Conservation (phyloP, 2,797 vertebrate species). For the Pantherophis alleghaniensis region DNA sequence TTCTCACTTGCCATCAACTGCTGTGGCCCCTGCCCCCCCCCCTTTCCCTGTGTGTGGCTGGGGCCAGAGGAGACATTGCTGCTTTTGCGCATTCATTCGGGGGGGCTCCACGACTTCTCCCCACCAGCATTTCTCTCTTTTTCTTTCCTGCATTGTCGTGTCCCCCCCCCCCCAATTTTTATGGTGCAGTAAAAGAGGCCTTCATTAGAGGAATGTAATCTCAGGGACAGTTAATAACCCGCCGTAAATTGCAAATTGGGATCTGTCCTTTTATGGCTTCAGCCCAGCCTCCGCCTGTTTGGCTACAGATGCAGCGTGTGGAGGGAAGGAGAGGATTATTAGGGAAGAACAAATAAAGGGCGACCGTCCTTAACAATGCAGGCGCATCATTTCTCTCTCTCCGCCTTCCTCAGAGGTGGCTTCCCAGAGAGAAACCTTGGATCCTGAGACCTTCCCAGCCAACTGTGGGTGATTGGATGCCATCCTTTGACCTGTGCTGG, state of each 20-base stretch:
- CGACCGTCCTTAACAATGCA: not conserved
- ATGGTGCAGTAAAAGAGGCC: not conserved
- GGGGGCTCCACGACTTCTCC: not conserved
- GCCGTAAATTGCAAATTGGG: not conserved
- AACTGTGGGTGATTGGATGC: not conserved
- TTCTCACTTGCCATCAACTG: accelerated
- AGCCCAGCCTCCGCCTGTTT: not conserved
- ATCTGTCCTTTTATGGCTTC: not conserved
- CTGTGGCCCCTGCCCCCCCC: no score
- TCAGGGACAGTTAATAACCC: not conserved
- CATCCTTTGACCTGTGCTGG: not conserved
- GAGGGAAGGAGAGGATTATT: not conserved
- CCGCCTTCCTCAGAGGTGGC: not conserved
- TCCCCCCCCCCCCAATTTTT: not conserved
- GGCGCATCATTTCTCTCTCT: accelerated
- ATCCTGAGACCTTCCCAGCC: not conserved
- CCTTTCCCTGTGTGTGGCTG: not conserved
- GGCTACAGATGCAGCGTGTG: not conserved
- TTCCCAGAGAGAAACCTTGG: not conserved
- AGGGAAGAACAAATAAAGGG: not conserved
- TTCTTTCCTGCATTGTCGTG: not conserved
- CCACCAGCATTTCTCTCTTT: not conserved
- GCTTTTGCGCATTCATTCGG: not conserved
- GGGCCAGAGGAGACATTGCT: not conserved
- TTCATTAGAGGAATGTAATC: not conserved